phyloP scores from a whole-genome alignment of 2,888 invertebrate species.

The Dinocampus coccinellae region DNA sequence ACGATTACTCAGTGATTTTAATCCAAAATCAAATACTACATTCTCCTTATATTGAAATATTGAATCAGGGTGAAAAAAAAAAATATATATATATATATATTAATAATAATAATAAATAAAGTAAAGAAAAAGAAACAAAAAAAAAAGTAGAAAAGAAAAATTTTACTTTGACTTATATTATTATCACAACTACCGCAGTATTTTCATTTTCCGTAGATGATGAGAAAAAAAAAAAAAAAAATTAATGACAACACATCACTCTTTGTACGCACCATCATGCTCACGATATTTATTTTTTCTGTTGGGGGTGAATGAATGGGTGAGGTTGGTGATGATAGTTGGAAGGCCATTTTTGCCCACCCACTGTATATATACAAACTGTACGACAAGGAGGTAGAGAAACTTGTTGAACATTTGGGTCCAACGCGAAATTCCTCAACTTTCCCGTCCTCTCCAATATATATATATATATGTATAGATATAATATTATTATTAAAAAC shows the following conservation, averaged over 20 bases:
- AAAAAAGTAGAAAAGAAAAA: too few relatives aligned
- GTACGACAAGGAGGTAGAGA: slow-evolving; percentile 38
- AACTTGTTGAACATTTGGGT: slow-evolving; percentile 54
- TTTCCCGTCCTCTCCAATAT: not conserved
- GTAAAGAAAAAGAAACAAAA: too few relatives aligned
- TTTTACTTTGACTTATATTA: too few relatives aligned
- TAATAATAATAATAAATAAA: too few relatives aligned
- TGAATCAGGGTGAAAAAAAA: not conserved
- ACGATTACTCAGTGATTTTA: not conserved
- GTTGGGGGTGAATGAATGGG: not conserved
- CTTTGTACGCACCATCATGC: slow-evolving; percentile 2
- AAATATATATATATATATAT: not conserved
- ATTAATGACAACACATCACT: slow-evolving; percentile 18
- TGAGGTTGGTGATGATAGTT: slow-evolving; percentile 12
- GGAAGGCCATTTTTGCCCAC: slow-evolving; percentile 14
- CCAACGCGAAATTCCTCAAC: slow-evolving; percentile 45
- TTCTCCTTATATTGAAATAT: not conserved
- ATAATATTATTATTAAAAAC: not conserved
- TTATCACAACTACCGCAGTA: too few relatives aligned
- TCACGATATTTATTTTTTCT: not conserved
- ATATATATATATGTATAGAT: not conserved
- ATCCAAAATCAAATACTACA: not conserved
- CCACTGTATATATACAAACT: slow-evolving; percentile 19
- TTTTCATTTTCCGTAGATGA: not conserved
- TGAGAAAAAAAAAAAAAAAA: not conserved